These are phyloP conservation scores for Athetis lepigone DNA, from an alignment of 2,888 invertebrate genomes.

Conservation along the genomic window DNA sequence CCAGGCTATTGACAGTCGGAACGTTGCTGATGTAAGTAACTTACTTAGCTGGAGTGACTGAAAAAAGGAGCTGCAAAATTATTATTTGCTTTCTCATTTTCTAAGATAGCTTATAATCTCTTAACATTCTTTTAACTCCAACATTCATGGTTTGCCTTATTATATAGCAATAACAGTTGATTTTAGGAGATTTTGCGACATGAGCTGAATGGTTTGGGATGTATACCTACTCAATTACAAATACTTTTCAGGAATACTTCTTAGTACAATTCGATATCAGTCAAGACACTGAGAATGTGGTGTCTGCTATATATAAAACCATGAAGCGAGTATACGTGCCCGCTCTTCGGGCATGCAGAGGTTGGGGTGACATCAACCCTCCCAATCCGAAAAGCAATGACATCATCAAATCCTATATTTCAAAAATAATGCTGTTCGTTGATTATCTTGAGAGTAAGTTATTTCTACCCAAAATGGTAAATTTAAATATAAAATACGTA, in stretches of 20 bases:
- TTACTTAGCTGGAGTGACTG: too few species aligned
- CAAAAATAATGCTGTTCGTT: slow-evolving; percentile 84
- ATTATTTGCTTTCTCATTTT: too few species aligned
- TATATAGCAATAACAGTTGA: too few species aligned
- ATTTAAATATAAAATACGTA: not conserved
- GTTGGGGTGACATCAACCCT: slow-evolving; percentile 86
- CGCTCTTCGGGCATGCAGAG: slow-evolving; percentile 77
- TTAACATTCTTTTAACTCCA: too few species aligned
- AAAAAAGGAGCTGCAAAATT: too few species aligned
- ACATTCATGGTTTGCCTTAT: too few species aligned
- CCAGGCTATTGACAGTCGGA: slow-evolving; percentile 91
- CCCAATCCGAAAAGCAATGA: slow-evolving; percentile 84
- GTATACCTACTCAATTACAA: not conserved
- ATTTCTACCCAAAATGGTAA: not conserved
- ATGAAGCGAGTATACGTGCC: slow-evolving; percentile 78
- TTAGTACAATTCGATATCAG: slow-evolving; percentile 78
- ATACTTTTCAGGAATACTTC: slow-evolving; percentile 79
- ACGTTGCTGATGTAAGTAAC: slow-evolving; percentile 92
- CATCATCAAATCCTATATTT: slow-evolving; percentile 80
- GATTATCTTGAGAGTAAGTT: slow-evolving; percentile 85
- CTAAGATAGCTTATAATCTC: too few species aligned
- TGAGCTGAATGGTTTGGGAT: too few species aligned
- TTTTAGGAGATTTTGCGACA: too few species aligned
- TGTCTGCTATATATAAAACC: slow-evolving; percentile 83
- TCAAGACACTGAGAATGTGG: slow-evolving; percentile 83